A percentile compares a stretch with the other conserved stretches of the same genome.
phyloP scores from a whole-genome alignment of 2,888 invertebrate genomes.

The Heteromurus nitidus region DNA sequence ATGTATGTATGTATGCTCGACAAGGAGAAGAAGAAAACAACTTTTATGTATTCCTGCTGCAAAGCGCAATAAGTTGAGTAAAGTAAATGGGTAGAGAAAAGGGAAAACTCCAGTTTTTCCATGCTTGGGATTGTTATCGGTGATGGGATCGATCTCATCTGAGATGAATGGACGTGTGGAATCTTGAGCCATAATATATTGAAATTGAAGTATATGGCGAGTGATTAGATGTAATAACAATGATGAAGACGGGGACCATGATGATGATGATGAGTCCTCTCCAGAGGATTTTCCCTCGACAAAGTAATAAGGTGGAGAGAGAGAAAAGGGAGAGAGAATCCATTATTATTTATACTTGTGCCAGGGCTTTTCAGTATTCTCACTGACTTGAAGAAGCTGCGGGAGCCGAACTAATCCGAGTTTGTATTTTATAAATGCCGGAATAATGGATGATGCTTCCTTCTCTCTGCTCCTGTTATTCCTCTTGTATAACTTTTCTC shows the following conservation, averaged over 20 bases:
- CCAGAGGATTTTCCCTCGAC: constrained; percentile 12
- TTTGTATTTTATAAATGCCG: constrained; percentile 67
- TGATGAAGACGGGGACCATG: constrained; percentile 14
- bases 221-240: constrained; percentile 60
- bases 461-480: constrained; percentile 52
- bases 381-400: constrained; percentile 58
- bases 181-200: constrained; percentile 51
- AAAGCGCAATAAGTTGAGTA: constrained; percentile 22
- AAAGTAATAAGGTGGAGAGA: constrained; percentile 32
- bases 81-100: constrained; percentile 5
- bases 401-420: constrained; percentile 67
- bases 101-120: too few species aligned
- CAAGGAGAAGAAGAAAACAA: constrained; percentile 34
- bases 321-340: constrained; percentile 26
- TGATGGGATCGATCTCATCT: constrained; percentile 50
- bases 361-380: constrained; percentile 24
- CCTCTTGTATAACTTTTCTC: constrained; percentile 39
- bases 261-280: constrained; percentile 35
- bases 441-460: constrained; percentile 65
- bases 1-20: constrained; percentile 40
- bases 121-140: constrained; percentile 37
- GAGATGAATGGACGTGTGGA: constrained; percentile 56
- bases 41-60: constrained; percentile 37
- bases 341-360: constrained; percentile 37
- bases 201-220: constrained; percentile 46